These are phyloP conservation scores for Nothoprocta pentlandii DNA, from an alignment of 2,113 vertebrate species.

Conservation along the genomic window DNA sequence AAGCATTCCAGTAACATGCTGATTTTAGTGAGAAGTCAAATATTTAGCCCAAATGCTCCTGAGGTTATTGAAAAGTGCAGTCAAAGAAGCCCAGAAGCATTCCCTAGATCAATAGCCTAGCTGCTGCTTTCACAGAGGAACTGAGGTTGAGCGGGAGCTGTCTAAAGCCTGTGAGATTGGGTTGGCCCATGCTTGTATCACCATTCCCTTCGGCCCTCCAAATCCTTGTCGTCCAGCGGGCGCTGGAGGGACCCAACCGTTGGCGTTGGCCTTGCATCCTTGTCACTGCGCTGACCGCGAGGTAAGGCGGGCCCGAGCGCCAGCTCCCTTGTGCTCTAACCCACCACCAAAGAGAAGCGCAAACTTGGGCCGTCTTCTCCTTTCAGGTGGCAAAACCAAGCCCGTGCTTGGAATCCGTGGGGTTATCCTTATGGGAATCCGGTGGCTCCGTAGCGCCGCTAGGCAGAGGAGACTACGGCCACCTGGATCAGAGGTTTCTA, in stretches of 20 bases:
- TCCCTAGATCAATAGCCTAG: not conserved
- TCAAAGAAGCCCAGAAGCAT: not conserved
- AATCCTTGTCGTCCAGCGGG: not conserved
- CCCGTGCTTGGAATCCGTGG: not conserved
- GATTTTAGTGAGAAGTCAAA: not conserved
- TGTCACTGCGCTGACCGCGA: not conserved
- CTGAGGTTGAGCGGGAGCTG: not conserved
- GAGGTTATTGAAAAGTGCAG: not conserved
- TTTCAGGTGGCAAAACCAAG: not conserved
- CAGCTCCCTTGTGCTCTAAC: not conserved
- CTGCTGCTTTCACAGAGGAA: not conserved
- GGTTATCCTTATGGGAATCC: not conserved
- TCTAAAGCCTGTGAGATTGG: not conserved
- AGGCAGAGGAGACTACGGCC: not conserved
- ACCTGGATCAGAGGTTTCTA: fast-evolving
- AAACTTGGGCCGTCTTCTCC: fast-evolving
- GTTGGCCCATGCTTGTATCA: fast-evolving
- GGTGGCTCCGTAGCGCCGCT: fast-evolving
- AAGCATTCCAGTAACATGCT: not conserved
- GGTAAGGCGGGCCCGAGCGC: not conserved
- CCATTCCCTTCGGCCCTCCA: not conserved
- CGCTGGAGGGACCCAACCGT: not conserved
- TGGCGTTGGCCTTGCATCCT: not conserved
- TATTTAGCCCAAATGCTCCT: no score
- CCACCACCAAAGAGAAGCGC: not conserved